Percentiles rank a stretch among this genome's conserved stretches.
These are phyloP conservation scores for Fringilla coelebs DNA, from an alignment of 2,797 vertebrate species.

Conservation along the genomic window DNA sequence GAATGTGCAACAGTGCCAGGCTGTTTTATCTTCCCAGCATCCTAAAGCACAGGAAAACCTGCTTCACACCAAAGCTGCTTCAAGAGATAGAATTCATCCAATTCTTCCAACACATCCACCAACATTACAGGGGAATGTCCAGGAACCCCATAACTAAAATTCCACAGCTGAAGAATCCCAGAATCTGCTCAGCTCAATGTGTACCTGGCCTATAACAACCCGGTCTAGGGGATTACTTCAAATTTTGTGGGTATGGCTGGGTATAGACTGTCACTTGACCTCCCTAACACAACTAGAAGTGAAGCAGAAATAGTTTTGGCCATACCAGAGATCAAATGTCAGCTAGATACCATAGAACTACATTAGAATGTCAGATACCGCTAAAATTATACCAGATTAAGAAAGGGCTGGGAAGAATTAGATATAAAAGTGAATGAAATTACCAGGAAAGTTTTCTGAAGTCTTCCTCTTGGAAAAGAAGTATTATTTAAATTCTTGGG, in stretches of 20 bases:
- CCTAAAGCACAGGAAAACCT: neutral
- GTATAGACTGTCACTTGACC: neutral
- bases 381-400: neutral
- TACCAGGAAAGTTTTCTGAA: neutral
- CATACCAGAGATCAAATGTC: neutral
- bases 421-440: neutral
- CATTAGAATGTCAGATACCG: neutral
- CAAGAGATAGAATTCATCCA: neutral
- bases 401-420: neutral
- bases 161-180: neutral
- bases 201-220: neutral
- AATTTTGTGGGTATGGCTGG: neutral
- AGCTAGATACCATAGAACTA: neutral
- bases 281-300: neutral
- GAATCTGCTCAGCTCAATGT: neutral
- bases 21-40: neutral
- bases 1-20: fast-evolving
- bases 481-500: neutral
- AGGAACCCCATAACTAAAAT: neutral
- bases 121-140: neutral
- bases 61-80: neutral
- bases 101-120: neutral
- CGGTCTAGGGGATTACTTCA: neutral
- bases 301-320: neutral
- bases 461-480: neutral